Evolutionary conservation across 2,113 vertebrate species (phyloP), one percentile per base, ranked within the genome.

Genomic region (Delphinus delphis): DNA sequence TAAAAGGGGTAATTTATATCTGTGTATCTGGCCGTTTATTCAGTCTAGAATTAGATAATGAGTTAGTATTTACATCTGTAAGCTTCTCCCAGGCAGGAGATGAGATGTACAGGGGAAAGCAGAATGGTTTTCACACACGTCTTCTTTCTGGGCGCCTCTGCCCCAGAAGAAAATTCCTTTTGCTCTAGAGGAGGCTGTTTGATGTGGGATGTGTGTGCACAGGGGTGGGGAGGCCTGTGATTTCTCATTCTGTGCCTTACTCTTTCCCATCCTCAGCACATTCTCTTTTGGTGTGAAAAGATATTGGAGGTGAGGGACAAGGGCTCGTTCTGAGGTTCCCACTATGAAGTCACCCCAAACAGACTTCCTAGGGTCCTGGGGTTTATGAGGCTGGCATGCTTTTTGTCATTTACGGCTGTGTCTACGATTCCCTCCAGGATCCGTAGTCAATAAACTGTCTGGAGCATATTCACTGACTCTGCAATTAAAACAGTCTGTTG

Each of bases 1-100:
- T 86, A 60, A 92, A 94, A 88, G 88, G 81, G 92, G 74, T 79
- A 88, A 96, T 98, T 98, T 92, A 96, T 96, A 97, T 97, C 68
- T 74, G 74, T 74, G 91, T 85, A 81, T 50, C 68, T 17, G 88
- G 82, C 41, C 36, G 38, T 62, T 92, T 71, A 96, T 90, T 60
- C 77, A 85, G 73, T 4, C 71, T 65, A 81, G 88, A 26, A 68
- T 93, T 50, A 67, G 95, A 97, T 97, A 97, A 94, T 76, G 85
- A 6, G 81, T 18, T 20, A 93, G 41, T 8, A 50, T 95, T 97
- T 97, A n/a, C 93, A 47, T 65, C 96, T 73, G 83, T 76, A 83
- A 97, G 86, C 47, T 50, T 20, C 33, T n/a, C 53, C 26, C 7
- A 12, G 79, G 10, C 62, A n/a, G 58, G 88, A 68, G 41, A 38